Percentiles rank a stretch among this genome's conserved stretches.
Evolutionary conservation across 2,113 vertebrate species (phyloP).

Genomic region (Sander lucioperca): DNA sequence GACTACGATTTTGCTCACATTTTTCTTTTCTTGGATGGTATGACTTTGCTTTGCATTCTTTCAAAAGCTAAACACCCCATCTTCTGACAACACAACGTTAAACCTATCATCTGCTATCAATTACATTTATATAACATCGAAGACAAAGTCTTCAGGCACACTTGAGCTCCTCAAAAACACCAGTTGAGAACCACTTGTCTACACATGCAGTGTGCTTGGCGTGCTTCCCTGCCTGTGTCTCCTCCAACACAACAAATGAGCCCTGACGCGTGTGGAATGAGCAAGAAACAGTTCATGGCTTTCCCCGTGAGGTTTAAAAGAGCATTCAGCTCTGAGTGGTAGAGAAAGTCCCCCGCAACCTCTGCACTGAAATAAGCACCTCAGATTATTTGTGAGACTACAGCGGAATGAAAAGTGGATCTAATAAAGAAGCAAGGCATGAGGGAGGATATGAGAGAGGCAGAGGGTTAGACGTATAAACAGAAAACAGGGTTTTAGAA

Average conservation of each 20-base stretch:
- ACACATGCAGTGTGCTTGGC: constrained; percentile 67
- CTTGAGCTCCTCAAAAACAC: constrained; percentile 52
- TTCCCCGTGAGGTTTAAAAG: constrained; percentile 49
- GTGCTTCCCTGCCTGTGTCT: constrained; percentile 60
- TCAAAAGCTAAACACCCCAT: constrained; percentile 4
- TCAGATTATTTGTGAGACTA: constrained; percentile 22
- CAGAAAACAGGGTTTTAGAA: constrained; percentile 15
- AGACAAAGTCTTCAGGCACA: constrained; percentile 42
- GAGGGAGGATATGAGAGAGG: constrained; percentile 8
- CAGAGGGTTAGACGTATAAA: constrained; percentile 22
- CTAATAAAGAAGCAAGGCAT: constrained; percentile 15
- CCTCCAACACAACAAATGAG: constrained; percentile 73
- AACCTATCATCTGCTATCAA: constrained; percentile 61
- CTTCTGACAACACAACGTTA: constrained; percentile 16
- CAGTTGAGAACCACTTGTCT: constrained; percentile 64
- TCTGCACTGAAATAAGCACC: constrained; percentile 25
- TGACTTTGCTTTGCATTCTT: constrained; percentile 3
- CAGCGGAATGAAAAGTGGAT: constrained; percentile 12
- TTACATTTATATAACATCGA: constrained; percentile 65
- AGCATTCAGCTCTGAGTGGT: constrained; percentile 52
- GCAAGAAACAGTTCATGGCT: constrained; percentile 49
- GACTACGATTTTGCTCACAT: constrained; percentile 4
- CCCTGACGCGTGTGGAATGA: constrained; percentile 71
- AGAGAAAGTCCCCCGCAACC: constrained; percentile 19
- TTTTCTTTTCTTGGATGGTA: not conserved